Evolutionary conservation across 2,888 invertebrate species (phyloP).

Genomic region (Mythimna ferrago): DNA sequence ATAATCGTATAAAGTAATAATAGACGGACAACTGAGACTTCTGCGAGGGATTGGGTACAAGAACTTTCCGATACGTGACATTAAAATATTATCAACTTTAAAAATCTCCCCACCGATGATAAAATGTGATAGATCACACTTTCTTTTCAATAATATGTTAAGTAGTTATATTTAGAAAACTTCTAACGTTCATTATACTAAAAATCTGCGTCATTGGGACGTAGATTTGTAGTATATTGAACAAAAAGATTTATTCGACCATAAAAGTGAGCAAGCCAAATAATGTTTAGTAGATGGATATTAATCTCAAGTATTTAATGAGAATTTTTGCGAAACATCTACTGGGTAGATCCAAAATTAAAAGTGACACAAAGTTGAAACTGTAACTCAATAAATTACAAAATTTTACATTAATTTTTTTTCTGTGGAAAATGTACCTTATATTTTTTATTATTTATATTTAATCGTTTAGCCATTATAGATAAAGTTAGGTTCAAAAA

Average conservation of each 20-base stretch:
- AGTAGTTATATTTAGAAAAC: constrained; percentile 1
- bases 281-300: neutral
- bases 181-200: neutral
- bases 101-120: constrained; percentile 52
- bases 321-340: neutral
- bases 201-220: neutral
- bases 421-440: neutral
- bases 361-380: neutral
- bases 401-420: neutral
- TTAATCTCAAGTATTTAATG: constrained; percentile 8
- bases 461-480: neutral
- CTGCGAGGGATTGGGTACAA: constrained; percentile 13
- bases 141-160: neutral
- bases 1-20: neutral
- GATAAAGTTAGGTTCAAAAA: neutral
- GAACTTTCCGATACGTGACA: constrained; percentile 34
- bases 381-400: neutral
- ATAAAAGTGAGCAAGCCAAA: constrained; percentile 7
- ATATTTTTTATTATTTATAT: constrained; percentile 3
- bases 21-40: constrained; percentile 21
- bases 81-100: constrained; percentile 28
- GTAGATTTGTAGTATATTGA: constrained; percentile 3
- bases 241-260: constrained; percentile 5
- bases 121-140: constrained; percentile 66
- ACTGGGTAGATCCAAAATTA: constrained; percentile 8